Conservation (phyloP, 2,113 vertebrate species). For the Hypomesus transpacificus region DNA sequence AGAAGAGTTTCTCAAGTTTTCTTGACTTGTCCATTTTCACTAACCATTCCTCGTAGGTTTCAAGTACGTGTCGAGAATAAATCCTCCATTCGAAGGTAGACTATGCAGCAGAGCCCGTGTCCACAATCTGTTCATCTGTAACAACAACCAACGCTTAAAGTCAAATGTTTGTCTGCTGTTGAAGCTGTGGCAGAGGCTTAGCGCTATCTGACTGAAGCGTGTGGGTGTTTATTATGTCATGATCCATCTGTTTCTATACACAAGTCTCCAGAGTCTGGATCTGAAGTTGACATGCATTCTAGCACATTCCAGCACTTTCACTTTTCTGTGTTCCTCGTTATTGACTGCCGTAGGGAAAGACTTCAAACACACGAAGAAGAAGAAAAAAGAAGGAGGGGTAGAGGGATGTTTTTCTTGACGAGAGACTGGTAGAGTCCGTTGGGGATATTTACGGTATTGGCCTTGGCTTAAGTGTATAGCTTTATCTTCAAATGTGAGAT, state of each 20-base stretch:
- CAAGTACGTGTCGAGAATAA: not conserved
- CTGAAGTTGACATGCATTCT: not conserved
- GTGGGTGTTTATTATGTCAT: not conserved
- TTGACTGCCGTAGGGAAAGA: not conserved
- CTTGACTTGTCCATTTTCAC: not conserved
- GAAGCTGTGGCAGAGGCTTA: no score
- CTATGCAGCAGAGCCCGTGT: no score
- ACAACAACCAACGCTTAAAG: not conserved
- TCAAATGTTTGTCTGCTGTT: not conserved
- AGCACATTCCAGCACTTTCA: not conserved
- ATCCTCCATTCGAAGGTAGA: no score
- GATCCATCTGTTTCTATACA: not conserved
- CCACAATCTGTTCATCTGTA: no score
- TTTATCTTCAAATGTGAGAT: constrained; percentile 5
- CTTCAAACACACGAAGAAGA: not conserved
- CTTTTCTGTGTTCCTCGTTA: not conserved
- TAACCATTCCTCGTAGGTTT: not conserved
- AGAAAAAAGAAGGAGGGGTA: not conserved
- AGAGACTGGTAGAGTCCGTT: not conserved
- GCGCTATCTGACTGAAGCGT: not conserved
- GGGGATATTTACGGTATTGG: constrained; percentile 4
- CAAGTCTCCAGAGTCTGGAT: no score
- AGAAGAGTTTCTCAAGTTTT: not conserved
- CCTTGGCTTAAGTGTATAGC: not conserved
- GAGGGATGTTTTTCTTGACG: not conserved